Evolutionary conservation across 2,888 invertebrate genomes (phyloP).

Genomic region (Melitaea athalia): DNA sequence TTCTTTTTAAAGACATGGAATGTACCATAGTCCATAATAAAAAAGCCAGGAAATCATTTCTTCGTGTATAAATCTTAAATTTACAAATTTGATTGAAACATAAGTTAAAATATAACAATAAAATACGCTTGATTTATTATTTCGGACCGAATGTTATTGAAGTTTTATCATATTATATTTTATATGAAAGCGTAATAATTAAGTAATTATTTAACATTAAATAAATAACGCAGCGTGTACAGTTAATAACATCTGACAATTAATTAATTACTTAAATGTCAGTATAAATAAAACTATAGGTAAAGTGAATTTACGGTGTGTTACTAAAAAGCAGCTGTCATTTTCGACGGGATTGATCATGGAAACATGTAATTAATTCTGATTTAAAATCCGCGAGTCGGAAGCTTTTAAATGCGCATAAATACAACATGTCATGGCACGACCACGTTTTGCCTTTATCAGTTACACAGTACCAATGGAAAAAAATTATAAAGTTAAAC

Average conservation of each 20-base stretch:
- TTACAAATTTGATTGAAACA: neutral
- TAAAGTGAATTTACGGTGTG: conserved; percentile 30
- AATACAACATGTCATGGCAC: conserved; percentile 75
- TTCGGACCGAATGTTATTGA: neutral
- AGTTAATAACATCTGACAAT: conserved; percentile 31
- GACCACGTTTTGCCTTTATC: conserved; percentile 70
- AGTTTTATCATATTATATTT: neutral
- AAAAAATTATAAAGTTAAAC: conserved; percentile 50
- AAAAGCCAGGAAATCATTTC: too few relatives aligned
- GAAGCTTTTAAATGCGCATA: conserved; percentile 78
- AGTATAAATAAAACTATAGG: conserved; percentile 34
- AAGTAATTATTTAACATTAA: conserved; percentile 17
- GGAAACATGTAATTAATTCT: conserved; percentile 70
- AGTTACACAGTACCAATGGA: conserved; percentile 69
- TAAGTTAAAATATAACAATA: neutral
- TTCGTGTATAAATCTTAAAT: too few relatives aligned
- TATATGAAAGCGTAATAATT: neutral
- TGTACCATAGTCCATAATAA: too few relatives aligned
- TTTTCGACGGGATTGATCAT: conserved; percentile 58
- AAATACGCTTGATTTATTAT: neutral
- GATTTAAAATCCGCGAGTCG: conserved; percentile 69
- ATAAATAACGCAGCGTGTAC: conserved; percentile 9
- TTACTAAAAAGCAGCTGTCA: conserved; percentile 43
- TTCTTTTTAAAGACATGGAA: too few relatives aligned
- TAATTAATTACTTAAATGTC: conserved; percentile 36